Evolutionary conservation across 2,113 vertebrate genomes (phyloP).

Genomic region (Psittacula cyanocephala): DNA sequence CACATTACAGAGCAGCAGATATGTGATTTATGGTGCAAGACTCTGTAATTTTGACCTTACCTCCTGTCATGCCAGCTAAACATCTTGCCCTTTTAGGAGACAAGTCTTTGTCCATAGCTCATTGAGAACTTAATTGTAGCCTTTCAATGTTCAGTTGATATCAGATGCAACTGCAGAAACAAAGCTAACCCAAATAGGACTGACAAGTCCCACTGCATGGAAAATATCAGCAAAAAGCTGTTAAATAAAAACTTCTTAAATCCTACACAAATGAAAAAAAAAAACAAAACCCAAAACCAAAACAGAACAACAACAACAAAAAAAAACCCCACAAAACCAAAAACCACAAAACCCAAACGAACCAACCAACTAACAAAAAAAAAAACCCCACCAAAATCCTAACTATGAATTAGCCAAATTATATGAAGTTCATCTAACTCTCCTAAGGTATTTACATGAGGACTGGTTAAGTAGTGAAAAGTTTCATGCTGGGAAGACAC

Average conservation of each 20-base stretch:
- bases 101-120: background rate
- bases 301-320: background rate
- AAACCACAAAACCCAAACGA: background rate
- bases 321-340: background rate
- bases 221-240: background rate
- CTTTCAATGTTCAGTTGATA: background rate
- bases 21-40: slow-evolving; percentile 12
- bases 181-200: background rate
- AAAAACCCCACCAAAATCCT: no score
- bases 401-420: background rate
- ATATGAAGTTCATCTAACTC: background rate
- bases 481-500: background rate
- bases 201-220: background rate
- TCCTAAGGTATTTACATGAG: background rate
- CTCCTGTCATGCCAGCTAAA: background rate
- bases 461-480: background rate
- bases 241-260: background rate
- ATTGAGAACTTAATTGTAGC: background rate
- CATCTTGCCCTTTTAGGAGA: background rate
- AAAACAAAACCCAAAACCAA: background rate
- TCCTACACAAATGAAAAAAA: background rate
- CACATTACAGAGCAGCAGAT: background rate
- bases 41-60: background rate
- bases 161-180: background rate
- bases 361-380: background rate